Conservation (phyloP, 2,888 invertebrate species). For the Mystacides longicornis region DNA sequence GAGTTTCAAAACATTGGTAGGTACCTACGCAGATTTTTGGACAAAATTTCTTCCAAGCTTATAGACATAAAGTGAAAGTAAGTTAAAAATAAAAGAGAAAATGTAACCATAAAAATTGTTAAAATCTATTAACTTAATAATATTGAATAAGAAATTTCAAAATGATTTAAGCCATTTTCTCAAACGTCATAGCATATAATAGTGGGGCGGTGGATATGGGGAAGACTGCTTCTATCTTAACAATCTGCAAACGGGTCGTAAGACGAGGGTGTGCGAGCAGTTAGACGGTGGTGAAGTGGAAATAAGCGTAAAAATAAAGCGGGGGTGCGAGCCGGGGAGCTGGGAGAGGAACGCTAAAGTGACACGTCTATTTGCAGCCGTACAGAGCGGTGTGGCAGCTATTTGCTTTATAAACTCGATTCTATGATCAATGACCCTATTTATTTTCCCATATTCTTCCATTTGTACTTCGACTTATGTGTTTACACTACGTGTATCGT, state of each 20-base stretch:
- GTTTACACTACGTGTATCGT: background rate
- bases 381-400: constrained; percentile 13
- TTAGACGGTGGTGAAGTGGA: background rate
- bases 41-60: too few relatives aligned
- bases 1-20: too few relatives aligned
- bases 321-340: too few relatives aligned
- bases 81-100: too few relatives aligned
- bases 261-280: background rate
- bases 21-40: too few relatives aligned
- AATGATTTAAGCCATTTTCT: too few relatives aligned
- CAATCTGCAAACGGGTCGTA: constrained; percentile 4
- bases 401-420: constrained; percentile 18
- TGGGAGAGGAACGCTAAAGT: constrained; percentile 7
- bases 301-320: background rate
- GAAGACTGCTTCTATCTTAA: background rate
- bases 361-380: constrained; percentile 15
- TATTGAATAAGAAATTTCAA: too few relatives aligned
- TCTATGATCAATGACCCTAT: constrained; percentile 18
- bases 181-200: too few relatives aligned
- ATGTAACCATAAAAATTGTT: too few relatives aligned
- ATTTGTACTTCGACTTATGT: constrained; percentile 11
- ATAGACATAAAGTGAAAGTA: too few relatives aligned
- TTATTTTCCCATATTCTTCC: constrained; percentile 18
- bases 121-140: too few relatives aligned
- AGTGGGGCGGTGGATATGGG: too few relatives aligned